These are phyloP conservation scores for Echiichthys vipera DNA, from an alignment of 2,797 vertebrate genomes.

Conservation along the genomic window DNA sequence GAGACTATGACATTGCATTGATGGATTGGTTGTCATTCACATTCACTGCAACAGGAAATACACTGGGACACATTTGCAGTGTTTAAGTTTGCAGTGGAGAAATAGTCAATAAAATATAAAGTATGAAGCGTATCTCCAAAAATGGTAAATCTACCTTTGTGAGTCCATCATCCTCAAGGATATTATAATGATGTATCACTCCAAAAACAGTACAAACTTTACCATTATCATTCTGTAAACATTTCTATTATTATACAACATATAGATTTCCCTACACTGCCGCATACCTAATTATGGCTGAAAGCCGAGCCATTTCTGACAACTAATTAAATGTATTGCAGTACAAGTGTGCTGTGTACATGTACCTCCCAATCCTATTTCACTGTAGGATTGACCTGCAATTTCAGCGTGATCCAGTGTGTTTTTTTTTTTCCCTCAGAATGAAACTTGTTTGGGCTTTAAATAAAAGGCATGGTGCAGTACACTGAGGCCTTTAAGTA, in stretches of 20 bases:
- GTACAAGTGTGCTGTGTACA: constrained; percentile 37
- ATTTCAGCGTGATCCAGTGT: constrained; percentile 25
- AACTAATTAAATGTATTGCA: constrained; percentile 35
- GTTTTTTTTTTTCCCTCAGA: constrained; percentile 38
- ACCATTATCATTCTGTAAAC: constrained; percentile 22
- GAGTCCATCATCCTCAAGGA: neutral
- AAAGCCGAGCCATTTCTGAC: constrained; percentile 40
- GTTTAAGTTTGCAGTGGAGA: too few species aligned
- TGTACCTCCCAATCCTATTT: constrained; percentile 31
- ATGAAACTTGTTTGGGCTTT: constrained; percentile 27
- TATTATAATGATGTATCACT: constrained; percentile 4
- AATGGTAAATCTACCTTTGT: neutral
- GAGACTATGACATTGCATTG: too few species aligned
- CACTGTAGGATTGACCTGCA: constrained; percentile 45
- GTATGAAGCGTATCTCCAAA: neutral
- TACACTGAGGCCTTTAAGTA: constrained; percentile 18
- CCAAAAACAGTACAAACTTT: constrained; percentile 15
- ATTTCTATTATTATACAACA: constrained; percentile 29
- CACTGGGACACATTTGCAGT: too few species aligned
- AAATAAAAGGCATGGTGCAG: constrained; percentile 10
- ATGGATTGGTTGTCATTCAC: too few species aligned
- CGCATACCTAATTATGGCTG: constrained; percentile 45
- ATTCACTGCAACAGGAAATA: too few species aligned
- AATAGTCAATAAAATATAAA: too few species aligned
- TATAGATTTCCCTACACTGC: constrained; percentile 24